A percentile compares a stretch with the other conserved stretches of the same genome.
These are phyloP conservation scores for Amphipoea lucens DNA, from an alignment of 2,888 invertebrate species.

Conservation along the genomic window DNA sequence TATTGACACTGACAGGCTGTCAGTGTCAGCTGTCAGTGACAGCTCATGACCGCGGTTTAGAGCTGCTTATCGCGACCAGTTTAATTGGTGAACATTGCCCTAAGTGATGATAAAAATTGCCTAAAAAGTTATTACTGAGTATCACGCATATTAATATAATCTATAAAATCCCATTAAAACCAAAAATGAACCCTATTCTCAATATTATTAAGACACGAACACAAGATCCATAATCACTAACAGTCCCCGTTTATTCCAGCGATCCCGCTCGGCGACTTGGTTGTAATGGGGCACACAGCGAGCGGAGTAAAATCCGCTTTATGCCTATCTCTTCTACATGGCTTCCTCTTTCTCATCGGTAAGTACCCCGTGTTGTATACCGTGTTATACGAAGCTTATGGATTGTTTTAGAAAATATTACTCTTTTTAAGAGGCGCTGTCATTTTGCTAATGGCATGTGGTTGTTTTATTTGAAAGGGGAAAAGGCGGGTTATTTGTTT, in stretches of 20 bases:
- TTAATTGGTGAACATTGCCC: not conserved
- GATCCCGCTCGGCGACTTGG: conserved; percentile 68
- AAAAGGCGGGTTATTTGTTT: not conserved
- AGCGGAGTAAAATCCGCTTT: conserved; percentile 80
- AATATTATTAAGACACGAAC: conserved; percentile 18
- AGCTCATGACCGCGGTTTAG: not conserved
- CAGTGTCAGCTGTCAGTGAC: no score
- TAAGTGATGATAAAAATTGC: not conserved
- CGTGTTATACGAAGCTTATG: conserved; percentile 32
- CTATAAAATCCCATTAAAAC: not conserved
- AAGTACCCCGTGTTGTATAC: conserved; percentile 68
- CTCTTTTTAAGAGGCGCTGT: conserved; percentile 43
- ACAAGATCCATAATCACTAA: conserved; percentile 57
- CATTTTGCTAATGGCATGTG: conserved; percentile 42
- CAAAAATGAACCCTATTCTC: not conserved
- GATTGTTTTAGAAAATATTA: conserved; percentile 50
- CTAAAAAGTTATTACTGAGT: no score
- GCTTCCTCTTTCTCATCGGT: conserved; percentile 86
- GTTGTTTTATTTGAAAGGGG: conserved; percentile 19
- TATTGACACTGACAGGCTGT: no score
- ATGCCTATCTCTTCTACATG: conserved; percentile 86
- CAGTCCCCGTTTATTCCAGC: conserved; percentile 76
- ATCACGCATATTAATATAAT: not conserved
- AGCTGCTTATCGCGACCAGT: not conserved
- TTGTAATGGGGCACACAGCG: conserved; percentile 80